Evolutionary conservation across 2,113 vertebrate species (phyloP), one percentile per base, ranked within the genome.

Genomic region (Ammodytes dubius): DNA sequence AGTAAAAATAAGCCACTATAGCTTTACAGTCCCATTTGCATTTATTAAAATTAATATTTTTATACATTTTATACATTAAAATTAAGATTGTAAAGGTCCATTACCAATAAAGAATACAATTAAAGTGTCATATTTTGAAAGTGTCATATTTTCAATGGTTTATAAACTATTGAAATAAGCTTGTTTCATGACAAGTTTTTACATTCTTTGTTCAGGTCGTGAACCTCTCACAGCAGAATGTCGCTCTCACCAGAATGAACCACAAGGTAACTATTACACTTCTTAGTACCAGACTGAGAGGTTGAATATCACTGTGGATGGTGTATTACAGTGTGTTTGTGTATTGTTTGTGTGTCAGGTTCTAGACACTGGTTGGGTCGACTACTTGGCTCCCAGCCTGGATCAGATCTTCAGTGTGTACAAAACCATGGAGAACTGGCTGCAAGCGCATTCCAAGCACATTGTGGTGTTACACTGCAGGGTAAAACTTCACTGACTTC

Each of bases 401-500:
- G 95, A 99, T 79, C 97, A 97, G 84, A 91, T 99, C 82, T 96
- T 97, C 59, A 96, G 92, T 13, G 96, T 97, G 73, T 99, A 97
- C 89, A 96, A 96, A 73, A 91, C 91, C 0, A 96, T 98, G 94
- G 96, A 98, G 82, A 96, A 94, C 14, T 99, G 98, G 98, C 93
- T 99, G 54, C 96, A 96, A 70, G 90, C 65, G 0, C 90, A 97
- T 82, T 91, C 92, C 6, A 96, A 97, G 8, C 97, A 96, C 0
- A 95, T 99, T 27, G 95, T 98, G 3, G 95, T 99, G 66, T 95
- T 99, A 71, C 97, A 99, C 89, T 97, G 97, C 93, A 93, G 94
- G 91, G 98, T 99, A 91, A 2, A 95, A 63, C 8, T 6, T 42
- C 40, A 14, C 56, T n/a, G 11, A 17, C 11, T 64, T 42, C 40